phyloP scores from a whole-genome alignment of 2,113 vertebrate genomes.

The Macrotis lagotis region DNA sequence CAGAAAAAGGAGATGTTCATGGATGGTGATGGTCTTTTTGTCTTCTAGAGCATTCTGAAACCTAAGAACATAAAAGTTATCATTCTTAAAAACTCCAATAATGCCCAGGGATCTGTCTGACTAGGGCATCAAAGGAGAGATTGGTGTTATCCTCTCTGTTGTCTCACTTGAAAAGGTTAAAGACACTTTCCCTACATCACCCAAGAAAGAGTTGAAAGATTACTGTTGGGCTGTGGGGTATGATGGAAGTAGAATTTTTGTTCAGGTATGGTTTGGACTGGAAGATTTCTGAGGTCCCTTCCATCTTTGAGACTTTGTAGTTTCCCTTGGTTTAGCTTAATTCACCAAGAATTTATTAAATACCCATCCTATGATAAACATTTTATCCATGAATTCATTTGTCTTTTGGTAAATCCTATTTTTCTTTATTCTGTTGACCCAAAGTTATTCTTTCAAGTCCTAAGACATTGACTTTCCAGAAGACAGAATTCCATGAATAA shows the following conservation, averaged over 20 bases:
- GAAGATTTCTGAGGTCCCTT: background rate
- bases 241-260: background rate
- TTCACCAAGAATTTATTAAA: background rate
- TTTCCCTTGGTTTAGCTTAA: background rate
- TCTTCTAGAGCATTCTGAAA: slow-evolving; percentile 55
- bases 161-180: background rate
- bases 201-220: background rate
- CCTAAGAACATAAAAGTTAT: slow-evolving; percentile 44
- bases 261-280: background rate
- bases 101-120: background rate
- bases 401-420: background rate
- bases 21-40: slow-evolving; percentile 71
- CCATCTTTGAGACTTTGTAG: background rate
- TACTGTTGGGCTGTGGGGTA: background rate
- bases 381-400: background rate
- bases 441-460: background rate
- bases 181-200: slow-evolving; percentile 35
- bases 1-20: slow-evolving; percentile 79
- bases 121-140: slow-evolving; percentile 37
- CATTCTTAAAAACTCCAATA: slow-evolving; percentile 59
- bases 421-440: background rate
- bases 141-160: slow-evolving; percentile 24
- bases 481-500: background rate
- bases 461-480: background rate
- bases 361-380: background rate